phyloP scores from a whole-genome alignment of 2,888 invertebrate genomes.

The Eulithis prunata region DNA sequence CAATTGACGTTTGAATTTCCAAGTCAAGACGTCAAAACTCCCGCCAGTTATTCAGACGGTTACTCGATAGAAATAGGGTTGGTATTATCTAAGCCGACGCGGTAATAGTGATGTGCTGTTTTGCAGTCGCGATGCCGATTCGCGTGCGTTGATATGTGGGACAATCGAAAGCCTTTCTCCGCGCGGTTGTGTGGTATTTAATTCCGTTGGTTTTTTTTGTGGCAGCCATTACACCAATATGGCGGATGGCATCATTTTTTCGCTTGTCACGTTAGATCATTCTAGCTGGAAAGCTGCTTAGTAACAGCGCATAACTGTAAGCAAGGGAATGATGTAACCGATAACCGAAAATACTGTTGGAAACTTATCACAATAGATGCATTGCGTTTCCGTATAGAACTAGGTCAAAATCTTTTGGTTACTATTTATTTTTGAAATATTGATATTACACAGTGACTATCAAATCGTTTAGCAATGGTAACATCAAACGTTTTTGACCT shows the following conservation, averaged over 20 bases:
- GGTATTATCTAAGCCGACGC: slow-evolving; percentile 52
- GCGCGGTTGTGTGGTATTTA: slow-evolving; percentile 80
- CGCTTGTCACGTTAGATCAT: slow-evolving; percentile 84
- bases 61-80: slow-evolving; percentile 59
- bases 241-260: slow-evolving; percentile 82
- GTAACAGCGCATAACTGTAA: slow-evolving; percentile 78
- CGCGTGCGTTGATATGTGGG: slow-evolving; percentile 81
- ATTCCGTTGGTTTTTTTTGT: slow-evolving; percentile 83
- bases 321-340: slow-evolving; percentile 76
- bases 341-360: slow-evolving; percentile 39
- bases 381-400: no score
- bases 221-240: slow-evolving; percentile 80
- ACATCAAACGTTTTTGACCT: no score
- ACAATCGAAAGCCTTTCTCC: slow-evolving; percentile 85
- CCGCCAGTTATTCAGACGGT: slow-evolving; percentile 65
- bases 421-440: no score
- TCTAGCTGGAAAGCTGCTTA: slow-evolving; percentile 70
- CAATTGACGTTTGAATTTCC: slow-evolving; percentile 52
- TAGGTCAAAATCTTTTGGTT: no score
- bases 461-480: no score
- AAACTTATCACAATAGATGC: not conserved
- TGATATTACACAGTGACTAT: no score
- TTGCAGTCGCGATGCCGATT: slow-evolving; percentile 63
- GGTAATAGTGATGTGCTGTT: slow-evolving; percentile 63
- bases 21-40: slow-evolving; percentile 57